Evolutionary conservation across 2,113 vertebrate genomes (phyloP).

Genomic region (Notarius lentiginosus): DNA sequence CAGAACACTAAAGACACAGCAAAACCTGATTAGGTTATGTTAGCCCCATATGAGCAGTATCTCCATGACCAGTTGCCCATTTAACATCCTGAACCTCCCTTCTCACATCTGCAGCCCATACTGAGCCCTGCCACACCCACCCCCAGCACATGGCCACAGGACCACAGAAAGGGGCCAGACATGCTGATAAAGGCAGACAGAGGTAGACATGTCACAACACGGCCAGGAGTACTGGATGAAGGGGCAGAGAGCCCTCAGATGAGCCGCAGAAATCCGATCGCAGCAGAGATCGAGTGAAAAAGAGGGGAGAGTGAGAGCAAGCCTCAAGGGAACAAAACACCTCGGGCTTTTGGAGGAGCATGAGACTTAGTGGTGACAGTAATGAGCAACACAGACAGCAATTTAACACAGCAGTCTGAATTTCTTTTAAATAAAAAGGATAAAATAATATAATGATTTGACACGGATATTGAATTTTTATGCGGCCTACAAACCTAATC

Average conservation of each 20-base stretch:
- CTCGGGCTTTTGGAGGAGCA: background rate
- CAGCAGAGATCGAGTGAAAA: constrained; percentile 34
- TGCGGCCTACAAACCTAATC: constrained; percentile 24
- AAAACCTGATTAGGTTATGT: background rate
- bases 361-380: constrained; percentile 34
- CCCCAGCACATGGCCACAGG: constrained; percentile 22
- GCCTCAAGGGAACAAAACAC: background rate
- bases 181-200: constrained; percentile 33
- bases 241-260: constrained; percentile 25
- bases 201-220: constrained; percentile 53
- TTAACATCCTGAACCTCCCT: constrained; percentile 20
- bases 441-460: constrained; percentile 34
- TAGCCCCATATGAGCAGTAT: background rate
- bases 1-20: background rate
- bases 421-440: constrained; percentile 28
- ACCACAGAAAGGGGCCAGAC: constrained; percentile 10
- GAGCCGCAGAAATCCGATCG: constrained; percentile 31
- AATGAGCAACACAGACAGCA: constrained; percentile 40
- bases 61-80: background rate
- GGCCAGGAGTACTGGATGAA: background rate
- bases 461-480: constrained; percentile 29
- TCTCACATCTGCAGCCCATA: constrained; percentile 36
- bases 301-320: constrained; percentile 8
- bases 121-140: constrained; percentile 3
- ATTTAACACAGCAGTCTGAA: constrained; percentile 28